Evolutionary conservation across 2,797 vertebrate genomes (phyloP).

Genomic region (Microhierax caerulescens): DNA sequence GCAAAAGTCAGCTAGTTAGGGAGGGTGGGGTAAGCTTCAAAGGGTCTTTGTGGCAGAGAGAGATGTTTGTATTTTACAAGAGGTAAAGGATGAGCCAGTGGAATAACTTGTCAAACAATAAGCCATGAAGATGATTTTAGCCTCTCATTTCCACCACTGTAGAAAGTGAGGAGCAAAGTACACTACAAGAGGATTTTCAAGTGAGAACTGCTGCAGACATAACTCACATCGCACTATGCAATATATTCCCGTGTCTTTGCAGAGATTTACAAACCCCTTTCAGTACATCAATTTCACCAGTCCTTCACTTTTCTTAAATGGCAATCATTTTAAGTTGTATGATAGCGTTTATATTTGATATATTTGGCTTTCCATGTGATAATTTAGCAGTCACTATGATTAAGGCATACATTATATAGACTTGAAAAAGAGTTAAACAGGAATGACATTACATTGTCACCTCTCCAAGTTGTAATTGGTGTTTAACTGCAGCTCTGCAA

Average conservation of each 20-base stretch:
- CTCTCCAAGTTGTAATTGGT: not conserved
- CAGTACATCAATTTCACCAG: not conserved
- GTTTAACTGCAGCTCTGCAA: not conserved
- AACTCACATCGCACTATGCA: not conserved
- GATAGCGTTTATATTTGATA: not conserved
- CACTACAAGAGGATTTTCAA: not conserved
- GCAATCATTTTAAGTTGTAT: not conserved
- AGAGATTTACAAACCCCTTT: not conserved
- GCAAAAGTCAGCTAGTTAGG: not conserved
- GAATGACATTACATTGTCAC: not conserved
- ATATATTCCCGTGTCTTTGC: not conserved
- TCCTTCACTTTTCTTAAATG: not conserved
- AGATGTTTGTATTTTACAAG: not conserved
- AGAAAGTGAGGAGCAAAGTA: not conserved
- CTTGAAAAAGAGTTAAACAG: not conserved
- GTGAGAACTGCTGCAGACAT: not conserved
- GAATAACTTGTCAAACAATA: not conserved
- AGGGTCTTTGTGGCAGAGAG: not conserved
- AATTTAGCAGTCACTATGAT: not conserved
- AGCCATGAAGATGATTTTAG: not conserved
- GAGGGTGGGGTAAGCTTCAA: not conserved
- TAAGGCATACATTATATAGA: not conserved
- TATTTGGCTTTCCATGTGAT: not conserved
- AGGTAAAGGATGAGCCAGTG: not conserved
- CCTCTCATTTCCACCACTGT: not conserved